These are phyloP conservation scores for Corythaixoides concolor DNA, from an alignment of 2,113 vertebrate genomes.

Conservation along the genomic window DNA sequence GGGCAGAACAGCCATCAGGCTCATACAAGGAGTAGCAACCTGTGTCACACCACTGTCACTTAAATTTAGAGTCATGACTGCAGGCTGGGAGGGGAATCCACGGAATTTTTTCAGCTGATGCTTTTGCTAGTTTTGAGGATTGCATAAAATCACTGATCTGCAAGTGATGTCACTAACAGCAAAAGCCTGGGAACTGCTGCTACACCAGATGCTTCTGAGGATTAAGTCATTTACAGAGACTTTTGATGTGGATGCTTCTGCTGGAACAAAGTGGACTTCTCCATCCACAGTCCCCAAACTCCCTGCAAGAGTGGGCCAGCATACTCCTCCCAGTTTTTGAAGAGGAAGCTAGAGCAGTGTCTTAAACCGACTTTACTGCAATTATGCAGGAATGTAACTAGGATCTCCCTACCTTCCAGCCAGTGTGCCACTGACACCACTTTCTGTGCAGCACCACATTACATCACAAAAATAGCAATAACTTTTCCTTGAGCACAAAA, in stretches of 20 bases:
- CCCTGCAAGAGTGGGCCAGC: neutral
- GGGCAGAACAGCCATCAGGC: neutral
- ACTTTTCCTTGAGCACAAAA: neutral
- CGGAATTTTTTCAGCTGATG: neutral
- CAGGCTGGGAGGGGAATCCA: neutral
- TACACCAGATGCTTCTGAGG: slow-evolving; percentile 18
- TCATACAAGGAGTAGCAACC: neutral
- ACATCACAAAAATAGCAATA: neutral
- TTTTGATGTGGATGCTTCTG: neutral
- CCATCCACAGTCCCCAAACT: neutral
- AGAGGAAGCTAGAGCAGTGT: neutral
- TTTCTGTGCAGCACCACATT: neutral
- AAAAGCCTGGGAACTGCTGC: slow-evolving; percentile 8
- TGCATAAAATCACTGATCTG: neutral
- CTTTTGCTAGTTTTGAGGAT: neutral
- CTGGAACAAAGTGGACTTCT: neutral
- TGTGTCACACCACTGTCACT: neutral
- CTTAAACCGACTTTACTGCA: neutral
- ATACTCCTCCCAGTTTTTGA: neutral
- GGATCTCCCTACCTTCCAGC: neutral
- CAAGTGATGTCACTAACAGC: neutral
- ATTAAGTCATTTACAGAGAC: slow-evolving; percentile 30
- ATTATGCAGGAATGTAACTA: neutral
- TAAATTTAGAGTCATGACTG: neutral
- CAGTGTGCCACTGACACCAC: too few relatives aligned